Evolutionary conservation across 2,888 invertebrate genomes (phyloP), one percentile per base, ranked within the genome.

Genomic region (Epinotia nisella): DNA sequence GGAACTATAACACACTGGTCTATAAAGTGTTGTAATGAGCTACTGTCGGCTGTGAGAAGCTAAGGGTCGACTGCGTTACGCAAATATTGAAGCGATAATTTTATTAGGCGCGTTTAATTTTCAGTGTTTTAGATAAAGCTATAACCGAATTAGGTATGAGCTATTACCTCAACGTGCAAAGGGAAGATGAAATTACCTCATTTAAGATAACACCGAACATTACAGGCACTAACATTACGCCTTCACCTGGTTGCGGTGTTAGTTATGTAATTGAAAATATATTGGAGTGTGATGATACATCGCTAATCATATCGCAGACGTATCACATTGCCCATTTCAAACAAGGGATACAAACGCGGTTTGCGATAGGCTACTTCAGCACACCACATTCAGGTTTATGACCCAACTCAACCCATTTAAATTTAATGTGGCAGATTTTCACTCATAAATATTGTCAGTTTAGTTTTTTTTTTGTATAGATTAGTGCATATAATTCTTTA

Each of bases 1-100:
- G 62, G 56, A 70, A 70, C 62, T 70, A 49, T 45, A 45, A 35
- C 56, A 70, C 56, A 62, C 19, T 9, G 19, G 39, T 41, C 35
- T 70, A 62, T 55, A 53, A 41, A 62, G 21, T 64, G 41, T 66
- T 60, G 60, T 55, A 66, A 61, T 60, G 29, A 39, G 35, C 17
- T 55, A 55, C 53, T 60, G 49, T 60, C 35, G 53, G 45, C 19
- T 51, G 59, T 59, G 68, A 49, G 68, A 58, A 58, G 59, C 58
- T 45, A 41, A 58, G n/a, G 29, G 45, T 41, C 13, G 35, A 29
- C 39, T 68, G 59, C 73, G 59, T 59, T 58, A 64, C 17, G 56
- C 19, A 39, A 56, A 62, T 51, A 24, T 29, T 64, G 11, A 51
- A 13, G 24, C 13, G 21, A 55, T 56, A 24, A 24, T 15, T 15